phyloP scores from a whole-genome alignment of 2,797 vertebrate species.

The Argyrosomus regius region DNA sequence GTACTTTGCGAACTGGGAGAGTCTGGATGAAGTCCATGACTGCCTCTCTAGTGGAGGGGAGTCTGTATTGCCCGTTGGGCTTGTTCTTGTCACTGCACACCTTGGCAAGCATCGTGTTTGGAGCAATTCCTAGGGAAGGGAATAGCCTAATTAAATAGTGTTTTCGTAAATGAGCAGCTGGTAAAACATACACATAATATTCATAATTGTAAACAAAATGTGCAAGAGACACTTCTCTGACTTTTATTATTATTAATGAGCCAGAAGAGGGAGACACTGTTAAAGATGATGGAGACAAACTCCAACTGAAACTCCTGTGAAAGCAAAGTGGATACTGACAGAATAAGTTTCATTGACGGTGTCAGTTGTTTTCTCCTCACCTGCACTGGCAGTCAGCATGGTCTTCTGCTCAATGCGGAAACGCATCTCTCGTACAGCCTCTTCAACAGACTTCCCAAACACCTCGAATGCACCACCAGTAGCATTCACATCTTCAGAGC shows the following conservation, averaged over 20 bases:
- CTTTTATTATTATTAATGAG: not conserved
- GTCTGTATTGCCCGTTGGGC: conserved; percentile 94
- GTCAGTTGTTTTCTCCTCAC: conserved; percentile 71
- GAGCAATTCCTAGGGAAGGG: conserved; percentile 92
- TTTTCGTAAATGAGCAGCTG: conserved; percentile 16
- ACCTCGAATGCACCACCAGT: conserved; percentile 69
- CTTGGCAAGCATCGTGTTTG: conserved; percentile 97
- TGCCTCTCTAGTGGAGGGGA: conserved; percentile 86
- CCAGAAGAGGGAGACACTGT: not conserved
- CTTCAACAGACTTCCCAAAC: conserved; percentile 93
- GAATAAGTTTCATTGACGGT: not conserved
- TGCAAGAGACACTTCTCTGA: not conserved
- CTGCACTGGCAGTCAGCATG: conserved; percentile 95
- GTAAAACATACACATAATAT: conserved; percentile 25
- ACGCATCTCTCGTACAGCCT: conserved; percentile 96
- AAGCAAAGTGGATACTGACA: not conserved
- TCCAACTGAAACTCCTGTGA: not conserved
- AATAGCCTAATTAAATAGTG: conserved; percentile 1
- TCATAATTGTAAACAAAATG: conserved; percentile 20
- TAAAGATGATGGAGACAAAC: too few species aligned
- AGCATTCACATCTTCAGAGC: conserved; percentile 19
- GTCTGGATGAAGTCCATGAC: conserved; percentile 93
- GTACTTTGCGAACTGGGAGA: conserved; percentile 96
- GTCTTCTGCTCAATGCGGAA: conserved; percentile 97
- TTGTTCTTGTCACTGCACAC: conserved; percentile 99